Base-by-base conservation (phyloP, 2,888 invertebrate genomes). In the Polymixis flavicincta region DNA sequence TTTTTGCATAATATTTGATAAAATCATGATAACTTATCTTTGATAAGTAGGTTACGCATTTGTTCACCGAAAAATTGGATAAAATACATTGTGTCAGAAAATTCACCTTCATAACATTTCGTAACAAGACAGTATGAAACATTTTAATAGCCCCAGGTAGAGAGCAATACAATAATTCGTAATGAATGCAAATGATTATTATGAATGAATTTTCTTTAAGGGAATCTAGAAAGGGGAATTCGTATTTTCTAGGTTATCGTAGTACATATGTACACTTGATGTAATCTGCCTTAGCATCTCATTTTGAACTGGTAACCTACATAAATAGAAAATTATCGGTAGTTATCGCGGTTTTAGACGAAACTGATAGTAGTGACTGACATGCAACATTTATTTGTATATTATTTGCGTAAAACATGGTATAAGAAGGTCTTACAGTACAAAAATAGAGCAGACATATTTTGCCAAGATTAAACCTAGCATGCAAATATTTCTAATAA, bases 1-100 rank as follows among this genome's bases (percentile, higher is more conserved):
- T 45, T 82, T 83, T 79, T 82, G 79, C 84, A 79, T 82, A 85
- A 86, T 76, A 78, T 76, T 74, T 76, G 83, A 83, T 86, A 76
- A 61, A 71, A 52, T 66, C 69, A 42, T 70, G 84, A 86, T 86
- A 85, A 73, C 65, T 6, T 86, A 82, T 86, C 83, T 73, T 54
- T 50, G 80, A 71, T 76, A 81, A 71, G 67, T 85, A 71, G 86
- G 86, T 83, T 86, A 72, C 71, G 50, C 25, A 65, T 82, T 67
- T 71, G 67, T 52, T 64, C 57, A 64, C 63, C n/a, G 42, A 71
- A 82, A 82, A 57, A 54, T 14, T 66, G 45, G 28, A 68, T 42
- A 84, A 59, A 48, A 14, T 52, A 42, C 22, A 17, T 22, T 60
- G 4, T 42, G 17, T 28, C 52, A 54, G 13, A 25, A 74, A 61